Evolutionary conservation across 2,888 invertebrate genomes (phyloP).

Genomic region (Tenodera sinensis): DNA sequence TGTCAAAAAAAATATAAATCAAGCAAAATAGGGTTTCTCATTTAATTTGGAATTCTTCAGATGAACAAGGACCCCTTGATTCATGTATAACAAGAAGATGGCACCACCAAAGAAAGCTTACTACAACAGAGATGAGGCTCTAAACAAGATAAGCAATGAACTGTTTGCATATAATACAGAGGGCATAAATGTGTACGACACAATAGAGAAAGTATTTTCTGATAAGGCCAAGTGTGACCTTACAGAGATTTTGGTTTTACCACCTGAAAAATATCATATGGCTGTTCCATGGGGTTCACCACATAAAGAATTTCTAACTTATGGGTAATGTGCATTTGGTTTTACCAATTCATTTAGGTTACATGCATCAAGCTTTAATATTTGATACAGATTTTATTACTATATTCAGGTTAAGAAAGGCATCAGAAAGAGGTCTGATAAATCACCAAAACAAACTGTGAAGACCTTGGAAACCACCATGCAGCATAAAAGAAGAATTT

Average conservation of each 20-base stretch:
- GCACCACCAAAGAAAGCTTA: not conserved
- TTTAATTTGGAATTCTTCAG: constrained; percentile 43
- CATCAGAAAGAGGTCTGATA: not conserved
- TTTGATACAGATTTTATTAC: too few relatives aligned
- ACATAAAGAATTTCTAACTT: not conserved
- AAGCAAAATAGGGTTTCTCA: too few relatives aligned
- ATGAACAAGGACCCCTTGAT: constrained; percentile 61
- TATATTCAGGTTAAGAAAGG: not conserved
- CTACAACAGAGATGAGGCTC: constrained; percentile 16
- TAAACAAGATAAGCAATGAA: constrained; percentile 20
- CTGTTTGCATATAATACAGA: constrained; percentile 26
- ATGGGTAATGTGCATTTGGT: not conserved
- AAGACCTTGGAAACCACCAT: not conserved
- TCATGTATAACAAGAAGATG: constrained; percentile 40
- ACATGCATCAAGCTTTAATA: too few relatives aligned
- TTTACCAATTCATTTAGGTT: too few relatives aligned
- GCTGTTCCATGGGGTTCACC: constrained; percentile 16
- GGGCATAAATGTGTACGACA: constrained; percentile 20
- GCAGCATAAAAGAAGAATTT: not conserved
- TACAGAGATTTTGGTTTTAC: constrained; percentile 12
- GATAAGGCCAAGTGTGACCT: constrained; percentile 25
- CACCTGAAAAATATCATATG: constrained; percentile 7
- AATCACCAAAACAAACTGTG: not conserved
- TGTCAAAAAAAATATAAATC: too few relatives aligned
- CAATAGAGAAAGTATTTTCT: constrained; percentile 17